These are phyloP conservation scores for Anisognathus igniventris DNA, from an alignment of 2,797 vertebrate species.

Conservation along the genomic window DNA sequence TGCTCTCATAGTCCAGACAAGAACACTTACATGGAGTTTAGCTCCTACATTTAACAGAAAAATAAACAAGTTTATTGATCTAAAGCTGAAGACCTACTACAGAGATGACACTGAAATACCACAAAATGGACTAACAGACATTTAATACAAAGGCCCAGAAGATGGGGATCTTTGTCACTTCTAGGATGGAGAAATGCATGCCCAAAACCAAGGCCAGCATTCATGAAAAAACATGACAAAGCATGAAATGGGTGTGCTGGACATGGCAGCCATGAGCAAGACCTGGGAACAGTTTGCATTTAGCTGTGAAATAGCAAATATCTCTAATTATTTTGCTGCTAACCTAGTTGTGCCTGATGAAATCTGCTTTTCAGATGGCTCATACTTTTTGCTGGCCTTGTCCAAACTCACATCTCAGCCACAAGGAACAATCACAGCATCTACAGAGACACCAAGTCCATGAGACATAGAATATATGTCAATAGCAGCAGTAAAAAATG, in stretches of 20 bases:
- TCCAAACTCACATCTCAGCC: neutral
- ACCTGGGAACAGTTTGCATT: neutral
- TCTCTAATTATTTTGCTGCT: neutral
- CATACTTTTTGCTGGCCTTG: neutral
- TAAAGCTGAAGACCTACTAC: neutral
- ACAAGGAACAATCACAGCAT: neutral
- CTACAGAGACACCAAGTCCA: neutral
- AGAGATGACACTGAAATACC: neutral
- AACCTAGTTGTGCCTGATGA: neutral
- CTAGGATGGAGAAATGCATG: neutral
- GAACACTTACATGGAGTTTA: neutral
- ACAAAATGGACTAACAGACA: neutral
- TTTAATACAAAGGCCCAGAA: neutral
- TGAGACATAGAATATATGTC: neutral
- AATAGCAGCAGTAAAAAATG: neutral
- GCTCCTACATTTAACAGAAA: neutral
- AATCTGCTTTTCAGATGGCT: neutral
- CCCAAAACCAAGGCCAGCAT: neutral
- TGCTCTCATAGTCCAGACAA: neutral
- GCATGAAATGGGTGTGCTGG: neutral
- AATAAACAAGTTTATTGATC: neutral
- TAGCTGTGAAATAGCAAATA: neutral
- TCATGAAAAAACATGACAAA: neutral
- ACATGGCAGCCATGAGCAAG: neutral
- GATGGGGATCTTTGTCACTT: neutral